Conservation (phyloP, 2,113 vertebrate genomes). For the Climacteris rufus region DNA sequence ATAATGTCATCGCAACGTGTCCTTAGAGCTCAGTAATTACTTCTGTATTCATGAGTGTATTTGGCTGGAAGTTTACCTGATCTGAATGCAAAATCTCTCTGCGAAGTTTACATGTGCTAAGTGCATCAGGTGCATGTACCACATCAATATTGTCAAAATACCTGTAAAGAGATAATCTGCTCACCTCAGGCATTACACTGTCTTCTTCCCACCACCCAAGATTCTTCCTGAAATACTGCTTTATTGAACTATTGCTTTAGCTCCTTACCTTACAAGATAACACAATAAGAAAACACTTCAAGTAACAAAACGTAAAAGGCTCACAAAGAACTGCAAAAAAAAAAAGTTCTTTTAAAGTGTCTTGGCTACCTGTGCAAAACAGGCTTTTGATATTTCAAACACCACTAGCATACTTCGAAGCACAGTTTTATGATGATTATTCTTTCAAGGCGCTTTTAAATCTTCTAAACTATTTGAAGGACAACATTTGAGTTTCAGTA, state of each 20-base stretch:
- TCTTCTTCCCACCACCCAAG: background rate
- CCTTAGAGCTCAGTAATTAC: constrained; percentile 58
- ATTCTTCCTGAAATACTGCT: background rate
- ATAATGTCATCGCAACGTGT: constrained; percentile 34
- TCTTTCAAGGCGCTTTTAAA: background rate
- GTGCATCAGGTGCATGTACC: background rate
- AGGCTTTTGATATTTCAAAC: background rate
- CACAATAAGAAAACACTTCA: constrained; percentile 3
- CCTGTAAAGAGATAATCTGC: constrained; percentile 9
- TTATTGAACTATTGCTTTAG: background rate
- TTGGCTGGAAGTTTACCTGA: constrained; percentile 47
- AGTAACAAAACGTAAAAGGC: background rate
- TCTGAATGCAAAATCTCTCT: constrained; percentile 30
- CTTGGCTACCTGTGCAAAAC: background rate
- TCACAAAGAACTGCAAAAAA: background rate
- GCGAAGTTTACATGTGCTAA: background rate
- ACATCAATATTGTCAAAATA: background rate
- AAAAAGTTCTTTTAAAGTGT: background rate
- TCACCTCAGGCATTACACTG: background rate
- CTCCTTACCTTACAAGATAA: background rate
- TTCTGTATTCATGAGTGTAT: constrained; percentile 28
- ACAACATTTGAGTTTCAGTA: background rate
- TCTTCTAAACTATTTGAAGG: background rate
- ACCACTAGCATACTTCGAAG: background rate
- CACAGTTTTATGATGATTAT: background rate